A percentile compares a stretch with the other conserved stretches of the same genome.
Conservation (phyloP, 2,888 invertebrate genomes). For the Arrhopalites spinosus region DNA sequence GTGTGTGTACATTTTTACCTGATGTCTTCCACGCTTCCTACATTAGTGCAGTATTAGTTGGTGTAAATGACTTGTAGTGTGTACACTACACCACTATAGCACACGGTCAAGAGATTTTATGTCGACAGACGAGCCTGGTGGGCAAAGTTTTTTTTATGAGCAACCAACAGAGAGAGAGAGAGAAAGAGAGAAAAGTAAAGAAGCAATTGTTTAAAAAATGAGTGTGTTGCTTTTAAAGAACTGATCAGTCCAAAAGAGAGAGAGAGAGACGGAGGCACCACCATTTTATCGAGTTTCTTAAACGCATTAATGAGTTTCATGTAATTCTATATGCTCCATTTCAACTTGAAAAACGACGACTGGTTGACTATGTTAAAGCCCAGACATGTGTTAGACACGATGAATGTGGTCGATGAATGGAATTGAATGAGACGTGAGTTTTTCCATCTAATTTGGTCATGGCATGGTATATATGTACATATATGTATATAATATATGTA, state of each 20-base stretch:
- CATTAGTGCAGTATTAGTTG: neutral
- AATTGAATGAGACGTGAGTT: constrained; percentile 15
- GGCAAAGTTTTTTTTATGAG: constrained; percentile 3
- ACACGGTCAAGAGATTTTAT: neutral
- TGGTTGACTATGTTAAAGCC: no score
- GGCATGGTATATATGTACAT: no score
- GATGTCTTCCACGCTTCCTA: neutral
- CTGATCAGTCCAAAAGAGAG: neutral
- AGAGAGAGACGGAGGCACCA: neutral
- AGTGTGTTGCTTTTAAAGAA: neutral
- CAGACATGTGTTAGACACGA: neutral
- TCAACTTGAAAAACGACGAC: neutral
- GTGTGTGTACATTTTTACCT: no score
- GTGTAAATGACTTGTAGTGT: neutral
- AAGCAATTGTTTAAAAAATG: neutral
- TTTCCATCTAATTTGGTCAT: neutral
- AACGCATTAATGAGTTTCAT: constrained; percentile 23
- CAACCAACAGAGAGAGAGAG: neutral
- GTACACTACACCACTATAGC: no score
- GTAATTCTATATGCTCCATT: constrained; percentile 21
- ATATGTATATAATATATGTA: no score
- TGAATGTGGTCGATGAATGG: neutral
- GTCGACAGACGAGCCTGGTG: neutral
- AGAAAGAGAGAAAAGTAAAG: neutral
- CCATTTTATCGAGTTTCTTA: constrained; percentile 7